These are phyloP conservation scores for Neuroscelio doddi DNA, from an alignment of 2,888 invertebrate species.

Conservation along the genomic window DNA sequence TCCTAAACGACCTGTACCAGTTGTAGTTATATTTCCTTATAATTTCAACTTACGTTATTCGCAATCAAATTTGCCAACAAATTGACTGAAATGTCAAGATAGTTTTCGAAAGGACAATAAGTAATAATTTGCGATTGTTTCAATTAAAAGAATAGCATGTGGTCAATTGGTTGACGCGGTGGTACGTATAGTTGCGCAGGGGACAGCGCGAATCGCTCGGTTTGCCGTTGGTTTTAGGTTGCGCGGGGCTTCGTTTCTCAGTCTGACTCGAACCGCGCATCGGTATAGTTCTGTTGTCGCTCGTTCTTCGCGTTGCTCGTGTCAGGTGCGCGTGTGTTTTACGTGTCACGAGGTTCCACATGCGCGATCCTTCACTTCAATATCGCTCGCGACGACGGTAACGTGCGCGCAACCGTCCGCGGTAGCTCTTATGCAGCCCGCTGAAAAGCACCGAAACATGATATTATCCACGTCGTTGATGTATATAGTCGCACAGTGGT, in stretches of 20 bases:
- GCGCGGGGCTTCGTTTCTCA: slow-evolving; percentile 60
- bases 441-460: slow-evolving; percentile 1
- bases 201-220: slow-evolving; percentile 62
- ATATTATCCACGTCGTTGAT: slow-evolving; percentile 24
- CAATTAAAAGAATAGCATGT: slow-evolving; percentile 47
- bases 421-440: no score
- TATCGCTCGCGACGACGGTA: slow-evolving; percentile 16
- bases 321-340: slow-evolving; percentile 50
- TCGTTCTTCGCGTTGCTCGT: slow-evolving; percentile 27
- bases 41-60: no score
- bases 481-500: slow-evolving; percentile 17
- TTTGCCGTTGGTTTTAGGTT: slow-evolving; percentile 55
- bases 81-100: no score
- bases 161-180: slow-evolving; percentile 60
- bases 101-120: background rate
- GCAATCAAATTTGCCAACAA: no score
- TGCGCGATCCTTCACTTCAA: slow-evolving; percentile 12
- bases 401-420: no score
- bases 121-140: slow-evolving; percentile 10
- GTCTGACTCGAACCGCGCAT: slow-evolving; percentile 70
- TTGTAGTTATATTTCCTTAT: no score
- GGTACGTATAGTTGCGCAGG: slow-evolving; percentile 55
- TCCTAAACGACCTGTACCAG: no score
- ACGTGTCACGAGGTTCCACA: slow-evolving; percentile 25
- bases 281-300: slow-evolving; percentile 59